These are phyloP conservation scores for Rhingia campestris DNA, from an alignment of 2,888 invertebrate genomes.

Conservation along the genomic window DNA sequence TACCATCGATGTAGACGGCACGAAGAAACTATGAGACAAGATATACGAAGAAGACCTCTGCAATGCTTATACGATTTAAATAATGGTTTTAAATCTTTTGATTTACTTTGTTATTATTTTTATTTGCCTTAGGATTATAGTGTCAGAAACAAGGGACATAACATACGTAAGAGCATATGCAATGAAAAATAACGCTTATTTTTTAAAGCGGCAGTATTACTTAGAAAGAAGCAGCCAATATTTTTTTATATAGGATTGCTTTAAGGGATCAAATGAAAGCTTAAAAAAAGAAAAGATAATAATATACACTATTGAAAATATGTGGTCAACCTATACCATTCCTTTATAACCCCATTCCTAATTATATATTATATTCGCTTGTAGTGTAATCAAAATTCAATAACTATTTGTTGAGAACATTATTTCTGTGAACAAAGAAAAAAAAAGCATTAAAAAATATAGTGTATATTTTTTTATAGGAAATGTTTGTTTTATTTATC, in stretches of 20 bases:
- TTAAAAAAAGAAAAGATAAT: not conserved
- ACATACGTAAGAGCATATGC: slow-evolving; percentile 19
- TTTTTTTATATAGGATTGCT: slow-evolving; percentile 41
- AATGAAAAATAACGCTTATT: slow-evolving; percentile 64
- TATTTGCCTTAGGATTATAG: slow-evolving; percentile 43
- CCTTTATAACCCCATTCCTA: slow-evolving; percentile 62
- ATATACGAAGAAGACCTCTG: not conserved
- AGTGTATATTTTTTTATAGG: slow-evolving; percentile 67
- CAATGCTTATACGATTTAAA: slow-evolving; percentile 29
- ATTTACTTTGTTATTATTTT: slow-evolving; percentile 15
- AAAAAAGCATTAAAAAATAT: slow-evolving; percentile 37
- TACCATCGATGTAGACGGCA: slow-evolving; percentile 80
- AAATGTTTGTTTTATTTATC: not conserved
- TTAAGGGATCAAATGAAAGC: slow-evolving; percentile 33
- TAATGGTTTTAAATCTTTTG: slow-evolving; percentile 18
- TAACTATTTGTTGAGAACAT: slow-evolving; percentile 37
- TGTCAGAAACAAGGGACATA: slow-evolving; percentile 52
- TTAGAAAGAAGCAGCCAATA: slow-evolving; percentile 50
- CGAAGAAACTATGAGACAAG: slow-evolving; percentile 78
- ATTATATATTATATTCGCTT: slow-evolving; percentile 32
- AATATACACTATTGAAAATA: slow-evolving; percentile 50
- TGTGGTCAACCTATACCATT: slow-evolving; percentile 57
- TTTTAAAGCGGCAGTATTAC: slow-evolving; percentile 72
- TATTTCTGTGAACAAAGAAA: slow-evolving; percentile 49
- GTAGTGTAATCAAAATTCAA: slow-evolving; percentile 52